Evolutionary conservation across 2,888 invertebrate species (phyloP).

Genomic region (Micropterix aruncella): DNA sequence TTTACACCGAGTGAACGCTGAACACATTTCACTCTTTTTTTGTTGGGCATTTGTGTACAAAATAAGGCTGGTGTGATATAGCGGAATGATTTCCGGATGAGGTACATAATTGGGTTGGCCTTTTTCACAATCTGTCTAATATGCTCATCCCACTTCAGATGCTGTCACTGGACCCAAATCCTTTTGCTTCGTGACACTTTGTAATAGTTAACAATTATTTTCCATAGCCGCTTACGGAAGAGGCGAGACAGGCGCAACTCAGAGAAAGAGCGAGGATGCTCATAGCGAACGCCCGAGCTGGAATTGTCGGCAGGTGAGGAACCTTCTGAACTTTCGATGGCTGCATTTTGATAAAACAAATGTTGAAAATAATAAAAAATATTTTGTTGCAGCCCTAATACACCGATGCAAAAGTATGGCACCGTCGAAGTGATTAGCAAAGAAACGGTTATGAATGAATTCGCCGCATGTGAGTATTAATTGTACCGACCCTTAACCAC

Average conservation of each 20-base stretch:
- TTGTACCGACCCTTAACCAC: too few relatives aligned
- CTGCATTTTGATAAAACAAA: not conserved
- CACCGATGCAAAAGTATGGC: constrained; percentile 22
- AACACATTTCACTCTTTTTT: too few relatives aligned
- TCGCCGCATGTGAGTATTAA: constrained; percentile 23
- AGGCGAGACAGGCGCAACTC: constrained; percentile 74
- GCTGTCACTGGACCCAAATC: too few relatives aligned
- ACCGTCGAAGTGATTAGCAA: constrained; percentile 33
- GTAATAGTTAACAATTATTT: constrained; percentile 5
- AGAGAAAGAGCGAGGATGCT: constrained; percentile 79
- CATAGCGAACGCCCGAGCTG: constrained; percentile 70
- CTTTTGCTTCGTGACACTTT: too few relatives aligned
- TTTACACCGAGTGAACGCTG: too few relatives aligned
- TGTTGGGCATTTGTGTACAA: too few relatives aligned
- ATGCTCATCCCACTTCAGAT: too few relatives aligned
- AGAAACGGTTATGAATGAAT: constrained; percentile 31
- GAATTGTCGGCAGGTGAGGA: constrained; percentile 27
- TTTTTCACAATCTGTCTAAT: too few relatives aligned
- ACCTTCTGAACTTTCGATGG: too few relatives aligned
- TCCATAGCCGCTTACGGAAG: constrained; percentile 46
- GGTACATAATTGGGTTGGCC: too few relatives aligned
- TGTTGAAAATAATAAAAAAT: not conserved
- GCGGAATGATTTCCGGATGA: too few relatives aligned
- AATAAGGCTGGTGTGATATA: too few relatives aligned
- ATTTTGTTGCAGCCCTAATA: constrained; percentile 18